Percentiles rank a stretch among this genome's conserved stretches.
These are phyloP conservation scores for Nixonia krombeini DNA, from an alignment of 1,140 invertebrate genomes.

Conservation along the genomic window DNA sequence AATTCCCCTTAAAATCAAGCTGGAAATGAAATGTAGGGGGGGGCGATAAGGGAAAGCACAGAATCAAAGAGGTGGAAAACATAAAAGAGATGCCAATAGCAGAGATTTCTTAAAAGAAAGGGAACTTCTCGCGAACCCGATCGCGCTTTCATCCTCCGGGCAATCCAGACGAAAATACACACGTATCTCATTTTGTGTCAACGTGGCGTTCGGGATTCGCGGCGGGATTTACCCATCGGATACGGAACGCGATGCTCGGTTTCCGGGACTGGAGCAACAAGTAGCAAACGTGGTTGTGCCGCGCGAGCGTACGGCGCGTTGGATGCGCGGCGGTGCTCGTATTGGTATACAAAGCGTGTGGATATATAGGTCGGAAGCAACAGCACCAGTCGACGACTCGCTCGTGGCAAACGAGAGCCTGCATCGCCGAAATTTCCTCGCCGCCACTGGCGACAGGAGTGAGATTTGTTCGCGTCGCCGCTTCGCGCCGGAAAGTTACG, in stretches of 20 bases:
- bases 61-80: background rate
- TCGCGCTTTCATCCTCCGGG: slow-evolving; percentile 28
- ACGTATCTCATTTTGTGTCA: slow-evolving; percentile 33
- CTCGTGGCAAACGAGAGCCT: slow-evolving; percentile 21
- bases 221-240: slow-evolving; percentile 31
- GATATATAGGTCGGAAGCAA: slow-evolving; percentile 41
- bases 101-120: no score
- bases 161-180: slow-evolving; percentile 27
- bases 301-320: slow-evolving; percentile 36
- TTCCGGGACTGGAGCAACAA: slow-evolving; percentile 66
- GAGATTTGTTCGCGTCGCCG: background rate
- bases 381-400: slow-evolving; percentile 26
- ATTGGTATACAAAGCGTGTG: slow-evolving; percentile 37
- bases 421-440: slow-evolving; percentile 29
- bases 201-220: slow-evolving; percentile 34
- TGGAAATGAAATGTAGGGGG: no score
- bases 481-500: slow-evolving; percentile 4
- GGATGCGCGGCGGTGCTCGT: slow-evolving; percentile 39
- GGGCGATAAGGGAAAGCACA: no score
- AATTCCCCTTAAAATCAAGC: no score
- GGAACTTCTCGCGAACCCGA: no score
- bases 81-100: no score
- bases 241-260: slow-evolving; percentile 43
- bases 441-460: no score
- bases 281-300: slow-evolving; percentile 65